Evolutionary conservation across 2,113 vertebrate species (phyloP).

Genomic region (Scortum barcoo): DNA sequence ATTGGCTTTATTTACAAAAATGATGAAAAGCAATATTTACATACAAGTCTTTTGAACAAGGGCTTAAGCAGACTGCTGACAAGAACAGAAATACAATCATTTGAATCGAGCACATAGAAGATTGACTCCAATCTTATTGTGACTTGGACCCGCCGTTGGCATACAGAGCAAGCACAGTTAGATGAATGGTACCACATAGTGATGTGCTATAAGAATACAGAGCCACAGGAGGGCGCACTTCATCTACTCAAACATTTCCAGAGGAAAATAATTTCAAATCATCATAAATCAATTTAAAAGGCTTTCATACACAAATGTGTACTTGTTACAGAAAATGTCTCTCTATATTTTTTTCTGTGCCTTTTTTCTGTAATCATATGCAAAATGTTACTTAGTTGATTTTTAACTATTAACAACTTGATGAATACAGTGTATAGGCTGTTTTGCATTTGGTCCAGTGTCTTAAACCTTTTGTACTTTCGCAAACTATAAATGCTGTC

Average conservation of each 20-base stretch:
- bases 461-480: slow-evolving; percentile 41
- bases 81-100: slow-evolving; percentile 81
- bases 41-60: slow-evolving; percentile 69
- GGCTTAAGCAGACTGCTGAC: slow-evolving; percentile 64
- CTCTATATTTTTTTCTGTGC: not conserved
- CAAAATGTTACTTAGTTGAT: slow-evolving; percentile 1
- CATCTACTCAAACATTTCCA: slow-evolving; percentile 50
- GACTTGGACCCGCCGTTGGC: slow-evolving; percentile 20
- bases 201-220: slow-evolving; percentile 54
- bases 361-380: slow-evolving; percentile 9
- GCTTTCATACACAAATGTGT: slow-evolving; percentile 22
- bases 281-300: slow-evolving; percentile 3
- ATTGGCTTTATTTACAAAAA: slow-evolving; percentile 78
- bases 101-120: slow-evolving; percentile 67
- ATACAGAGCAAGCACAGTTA: slow-evolving; percentile 58
- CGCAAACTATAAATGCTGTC: slow-evolving; percentile 35
- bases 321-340: not conserved
- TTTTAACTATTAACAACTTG: slow-evolving; percentile 21
- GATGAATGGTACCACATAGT: slow-evolving; percentile 41
- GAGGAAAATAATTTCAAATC: slow-evolving; percentile 21
- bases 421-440: not conserved
- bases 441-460: slow-evolving; percentile 38
- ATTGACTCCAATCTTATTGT: slow-evolving; percentile 36
- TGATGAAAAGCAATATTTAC: slow-evolving; percentile 76
- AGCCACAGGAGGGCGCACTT: slow-evolving; percentile 69